Evolutionary conservation across 2,113 vertebrate genomes (phyloP), one percentile per base, ranked within the genome.

Genomic region (Corvus cornix): DNA sequence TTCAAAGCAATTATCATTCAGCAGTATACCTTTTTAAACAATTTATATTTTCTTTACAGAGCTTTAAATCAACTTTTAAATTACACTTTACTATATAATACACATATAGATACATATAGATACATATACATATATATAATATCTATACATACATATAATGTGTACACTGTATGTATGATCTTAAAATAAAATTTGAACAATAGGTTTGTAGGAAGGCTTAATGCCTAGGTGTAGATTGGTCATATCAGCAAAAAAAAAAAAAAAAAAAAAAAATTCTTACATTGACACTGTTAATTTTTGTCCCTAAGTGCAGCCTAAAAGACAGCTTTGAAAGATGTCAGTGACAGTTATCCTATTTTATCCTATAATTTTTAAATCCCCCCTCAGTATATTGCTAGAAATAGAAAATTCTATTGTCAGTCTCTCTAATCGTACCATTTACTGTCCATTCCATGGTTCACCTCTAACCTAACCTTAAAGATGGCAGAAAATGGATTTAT

Each of bases 281-380:
- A 75, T 2, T 56, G 28, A 75, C 44, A 44, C 19, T 85, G 37
- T 88, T 94, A 74, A 72, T 80, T 94, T 94, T 90, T 84, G 66
- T 48, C 60, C 68, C 69, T 78, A n/a, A 89, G 48, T 26, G 59
- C 41, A 77, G 48, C 56, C 82, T 88, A 44, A 78, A 91, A 60
- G 68, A 53, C 7, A 46, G 33, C 52, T 87, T 76, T 68, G 52
- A 96, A 96, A 92, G 72, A 68, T 75, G 44, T 37, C 68, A 70
- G 48, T 87, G 93, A 93, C 88, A 78, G 80, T 92, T 96, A 96
- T 91, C 77, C 86, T 84, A 55, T 67, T 95, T 97, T 78, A 95
- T 87, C 92, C 90, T 94, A 96, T 95, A 96, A 88, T 95, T 95
- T 93, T 95, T 81, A 83, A 92, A 96, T 92, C 76, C 48, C 51